phyloP scores from a whole-genome alignment of 1,140 invertebrate genomes.

The Caerostris darwini region DNA sequence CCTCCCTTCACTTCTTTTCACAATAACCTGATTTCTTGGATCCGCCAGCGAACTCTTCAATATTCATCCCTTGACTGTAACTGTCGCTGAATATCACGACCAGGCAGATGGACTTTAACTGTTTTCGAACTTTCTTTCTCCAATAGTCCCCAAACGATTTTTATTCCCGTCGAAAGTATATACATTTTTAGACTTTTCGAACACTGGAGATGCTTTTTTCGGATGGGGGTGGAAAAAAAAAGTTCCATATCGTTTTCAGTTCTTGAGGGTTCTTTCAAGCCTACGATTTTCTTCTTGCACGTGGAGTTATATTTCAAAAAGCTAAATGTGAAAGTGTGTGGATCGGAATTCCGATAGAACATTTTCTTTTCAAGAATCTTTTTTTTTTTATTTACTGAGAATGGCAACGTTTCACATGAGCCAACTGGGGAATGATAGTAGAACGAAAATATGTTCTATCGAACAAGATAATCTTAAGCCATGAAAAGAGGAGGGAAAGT shows the following conservation, averaged over 20 bases:
- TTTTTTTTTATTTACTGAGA: neutral
- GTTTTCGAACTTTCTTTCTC: neutral
- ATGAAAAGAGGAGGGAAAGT: neutral
- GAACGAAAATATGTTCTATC: neutral
- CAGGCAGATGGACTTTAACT: slow-evolving; percentile 25
- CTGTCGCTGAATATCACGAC: neutral
- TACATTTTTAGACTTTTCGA: neutral
- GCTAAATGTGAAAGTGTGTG: slow-evolving; percentile 39
- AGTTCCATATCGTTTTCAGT: slow-evolving; percentile 25
- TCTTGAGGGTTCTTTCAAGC: slow-evolving; percentile 20
- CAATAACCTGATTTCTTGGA: slow-evolving; percentile 56
- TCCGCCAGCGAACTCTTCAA: slow-evolving; percentile 54
- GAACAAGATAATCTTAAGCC: neutral
- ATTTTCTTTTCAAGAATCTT: slow-evolving; percentile 22
- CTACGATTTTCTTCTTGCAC: slow-evolving; percentile 19
- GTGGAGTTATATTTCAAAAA: slow-evolving; percentile 49
- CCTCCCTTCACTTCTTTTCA: slow-evolving; percentile 22
- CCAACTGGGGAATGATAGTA: neutral
- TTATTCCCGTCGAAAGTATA: neutral
- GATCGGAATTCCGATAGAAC: slow-evolving; percentile 21
- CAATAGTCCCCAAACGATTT: slow-evolving; percentile 18
- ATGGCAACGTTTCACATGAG: neutral
- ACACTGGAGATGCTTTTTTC: neutral
- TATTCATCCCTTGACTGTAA: slow-evolving; percentile 32
- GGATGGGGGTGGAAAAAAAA: neutral